These are phyloP conservation scores for Mamestra configurata DNA, from an alignment of 1,140 invertebrate species.

Conservation along the genomic window DNA sequence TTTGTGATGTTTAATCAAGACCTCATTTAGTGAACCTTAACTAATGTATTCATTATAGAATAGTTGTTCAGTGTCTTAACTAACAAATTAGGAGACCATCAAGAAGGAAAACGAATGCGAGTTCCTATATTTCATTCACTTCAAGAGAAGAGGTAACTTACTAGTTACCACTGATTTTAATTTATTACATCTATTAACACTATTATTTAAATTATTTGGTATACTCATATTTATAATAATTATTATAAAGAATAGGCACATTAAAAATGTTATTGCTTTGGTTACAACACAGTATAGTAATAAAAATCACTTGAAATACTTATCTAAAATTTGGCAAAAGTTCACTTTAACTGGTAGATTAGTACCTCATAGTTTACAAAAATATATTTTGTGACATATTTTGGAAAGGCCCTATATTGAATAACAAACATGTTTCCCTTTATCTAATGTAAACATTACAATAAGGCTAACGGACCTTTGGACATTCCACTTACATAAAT, in stretches of 20 bases:
- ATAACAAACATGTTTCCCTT: slow-evolving; percentile 65
- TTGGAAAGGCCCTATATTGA: slow-evolving; percentile 73
- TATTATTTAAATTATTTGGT: slow-evolving; percentile 83
- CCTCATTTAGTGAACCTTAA: slow-evolving; percentile 60
- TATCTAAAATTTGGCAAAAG: slow-evolving; percentile 86
- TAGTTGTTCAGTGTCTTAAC: slow-evolving; percentile 73
- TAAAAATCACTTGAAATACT: slow-evolving; percentile 80
- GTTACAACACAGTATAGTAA: slow-evolving; percentile 82
- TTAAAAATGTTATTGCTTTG: slow-evolving; percentile 86
- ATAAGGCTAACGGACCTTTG: slow-evolving; percentile 78
- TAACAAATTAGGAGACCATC: slow-evolving; percentile 67
- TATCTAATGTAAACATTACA: slow-evolving; percentile 83
- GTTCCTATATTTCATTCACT: slow-evolving; percentile 31
- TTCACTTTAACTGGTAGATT: slow-evolving; percentile 72
- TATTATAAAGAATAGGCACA: slow-evolving; percentile 81
- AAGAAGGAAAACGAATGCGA: slow-evolving; percentile 57
- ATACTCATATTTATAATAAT: slow-evolving; percentile 69
- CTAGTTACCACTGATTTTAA: slow-evolving; percentile 32
- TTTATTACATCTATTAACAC: slow-evolving; percentile 61
- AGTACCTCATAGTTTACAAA: slow-evolving; percentile 77
- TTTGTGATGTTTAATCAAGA: slow-evolving; percentile 74
- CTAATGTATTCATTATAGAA: slow-evolving; percentile 57
- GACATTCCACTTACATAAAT: slow-evolving; percentile 76
- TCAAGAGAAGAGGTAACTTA: slow-evolving; percentile 15
- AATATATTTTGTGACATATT: slow-evolving; percentile 81